Evolutionary conservation across 2,113 vertebrate species (phyloP), one percentile per base, ranked within the genome.

Genomic region (Macquaria australasica): DNA sequence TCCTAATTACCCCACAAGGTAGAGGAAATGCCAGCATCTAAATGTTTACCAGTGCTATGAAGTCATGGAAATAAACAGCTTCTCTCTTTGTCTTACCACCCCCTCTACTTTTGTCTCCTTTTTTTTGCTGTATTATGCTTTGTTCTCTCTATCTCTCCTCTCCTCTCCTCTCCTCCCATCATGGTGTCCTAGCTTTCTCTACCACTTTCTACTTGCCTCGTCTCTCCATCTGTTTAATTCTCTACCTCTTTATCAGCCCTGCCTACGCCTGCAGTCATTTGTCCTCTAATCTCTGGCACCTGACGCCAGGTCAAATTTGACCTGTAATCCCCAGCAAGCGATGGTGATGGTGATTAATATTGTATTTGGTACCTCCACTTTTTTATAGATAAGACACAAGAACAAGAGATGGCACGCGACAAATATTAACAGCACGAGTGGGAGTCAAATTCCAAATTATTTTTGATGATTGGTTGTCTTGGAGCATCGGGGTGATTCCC

Each of bases 21-120:
- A 77, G 90, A 87, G 87, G 89, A 93, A 94, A 93, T 90, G 91
- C 84, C 90, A 87, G 39, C 77, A 83, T 92, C 74, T 76, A 91
- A 90, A 90, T 90, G 79, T 89, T 92, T 87, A 88, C 69, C 87
- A 71, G 81, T 18, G 43, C 83, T 43, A 55, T 88, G 83, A 92
- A 83, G 91, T 92, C 86, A 93, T 92, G 86, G 92, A 93, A 94
- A 91, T 89, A 82, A 92, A 89, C 88, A 79, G 67, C 72, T 69
- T 82, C 88, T 89, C 74, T 66, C 34, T 34, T 85, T 45, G 60
- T 69, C 37, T 82, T 37, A 69, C 62, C 73, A 25, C 7, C 67
- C 1, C 70, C 55, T 21, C 68, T 37, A 43, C 53, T 15, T 8
- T 55, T 48, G n/a, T 23, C 16, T 34, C n/a, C n/a, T 43, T 28